Evolutionary conservation across 2,797 vertebrate genomes (phyloP), one percentile per base, ranked within the genome.

Genomic region (Podarcis siculus): DNA sequence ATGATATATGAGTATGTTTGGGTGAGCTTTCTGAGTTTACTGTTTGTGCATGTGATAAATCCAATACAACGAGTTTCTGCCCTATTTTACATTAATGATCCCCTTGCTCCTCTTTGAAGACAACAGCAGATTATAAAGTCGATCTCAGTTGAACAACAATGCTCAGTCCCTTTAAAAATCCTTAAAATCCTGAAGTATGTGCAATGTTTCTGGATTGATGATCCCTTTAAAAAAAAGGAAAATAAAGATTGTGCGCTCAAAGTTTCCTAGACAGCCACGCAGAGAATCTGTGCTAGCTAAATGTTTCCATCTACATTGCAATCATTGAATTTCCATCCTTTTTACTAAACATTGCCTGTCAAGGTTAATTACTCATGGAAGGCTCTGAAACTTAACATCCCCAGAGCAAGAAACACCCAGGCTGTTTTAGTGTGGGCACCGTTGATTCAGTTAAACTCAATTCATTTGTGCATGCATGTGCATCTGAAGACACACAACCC

Each of bases 391-490:
- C 0, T n/a, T 30, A 37, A 2, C 67, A 58, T 27, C 10, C 55
- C 8, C 73, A 66, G 1, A 23, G 42, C 64, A 67, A 58, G n/a
- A n/a, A 77, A 86, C 23, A 45, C 10, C 69, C 61, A 6, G 72
- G n/a, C 32, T 69, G n/a, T 77, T 67, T 3, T 37, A 35, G 3
- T 25, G 12, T 19, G 42, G 72, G 49, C 27, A 35, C 19, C 30
- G 23, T 85, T 79, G 84, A 86, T 79, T 82, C 55, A 66, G 71
- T 79, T 73, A 83, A 72, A 79, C 61, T 30, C 77, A 72, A 19
- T 79, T 89, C 80, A 73, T 27, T 45, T 32, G 66, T 71, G 30
- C 21, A 23, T 64, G 61, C 21, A 64, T 19, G 61, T 64, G 19
- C 61, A 64, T 19, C 1, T 64, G 61, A 19, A 23, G 4, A 64